Conservation (phyloP, 1,140 invertebrate species). For the Zaprionus taronus region DNA sequence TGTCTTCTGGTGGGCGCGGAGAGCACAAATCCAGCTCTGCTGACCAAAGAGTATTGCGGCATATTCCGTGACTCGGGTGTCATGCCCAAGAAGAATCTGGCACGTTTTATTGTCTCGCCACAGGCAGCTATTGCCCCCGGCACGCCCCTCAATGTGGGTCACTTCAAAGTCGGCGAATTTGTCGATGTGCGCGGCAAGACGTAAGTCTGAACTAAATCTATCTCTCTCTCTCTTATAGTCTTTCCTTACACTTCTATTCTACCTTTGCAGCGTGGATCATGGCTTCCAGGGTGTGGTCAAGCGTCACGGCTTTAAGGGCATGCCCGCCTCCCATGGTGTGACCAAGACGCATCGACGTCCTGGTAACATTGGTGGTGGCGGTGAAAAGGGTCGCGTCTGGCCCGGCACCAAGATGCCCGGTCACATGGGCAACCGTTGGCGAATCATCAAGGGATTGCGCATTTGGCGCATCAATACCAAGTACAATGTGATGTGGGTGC, state of each 20-base stretch:
- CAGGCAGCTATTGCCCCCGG: slow-evolving; percentile 95
- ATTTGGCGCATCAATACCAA: slow-evolving; percentile 97
- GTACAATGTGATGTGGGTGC: slow-evolving; percentile 96
- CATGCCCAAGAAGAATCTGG: slow-evolving; percentile 93
- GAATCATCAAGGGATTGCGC: slow-evolving; percentile 90
- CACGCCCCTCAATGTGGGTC: slow-evolving; percentile 93
- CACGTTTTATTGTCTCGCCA: slow-evolving; percentile 93
- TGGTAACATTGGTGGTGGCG: slow-evolving; percentile 95
- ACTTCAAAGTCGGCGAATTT: slow-evolving; percentile 96
- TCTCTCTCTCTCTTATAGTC: not conserved
- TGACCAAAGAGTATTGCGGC: slow-evolving; percentile 95
- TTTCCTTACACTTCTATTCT: not conserved
- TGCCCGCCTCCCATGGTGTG: slow-evolving; percentile 95
- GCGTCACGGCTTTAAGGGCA: slow-evolving; percentile 97
- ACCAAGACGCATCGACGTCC: slow-evolving; percentile 97
- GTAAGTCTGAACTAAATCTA: slow-evolving; percentile 86
- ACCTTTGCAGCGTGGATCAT: slow-evolving; percentile 89
- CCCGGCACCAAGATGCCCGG: slow-evolving; percentile 98
- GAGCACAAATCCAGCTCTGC: slow-evolving; percentile 92
- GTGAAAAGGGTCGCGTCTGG: slow-evolving; percentile 93
- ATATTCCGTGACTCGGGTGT: slow-evolving; percentile 95
- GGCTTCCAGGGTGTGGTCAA: slow-evolving; percentile 99
- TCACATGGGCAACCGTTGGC: slow-evolving; percentile 96
- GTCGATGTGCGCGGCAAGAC: slow-evolving; percentile 96
- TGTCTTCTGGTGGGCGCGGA: slow-evolving; percentile 95